phyloP scores from a whole-genome alignment of 1,140 invertebrate species.

The Euschistus heros region DNA sequence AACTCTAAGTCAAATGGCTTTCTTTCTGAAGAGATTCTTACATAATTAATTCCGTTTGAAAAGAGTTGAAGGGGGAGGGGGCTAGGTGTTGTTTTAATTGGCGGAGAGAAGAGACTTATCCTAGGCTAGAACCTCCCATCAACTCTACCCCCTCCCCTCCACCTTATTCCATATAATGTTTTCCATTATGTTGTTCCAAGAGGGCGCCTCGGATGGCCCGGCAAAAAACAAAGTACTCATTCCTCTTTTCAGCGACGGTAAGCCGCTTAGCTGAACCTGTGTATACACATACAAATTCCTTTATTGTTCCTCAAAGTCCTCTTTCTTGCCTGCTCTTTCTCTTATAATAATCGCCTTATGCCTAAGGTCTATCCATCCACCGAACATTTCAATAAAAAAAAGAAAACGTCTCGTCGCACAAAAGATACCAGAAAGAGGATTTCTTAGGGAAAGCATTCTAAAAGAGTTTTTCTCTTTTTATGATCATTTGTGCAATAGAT shows the following conservation, averaged over 20 bases:
- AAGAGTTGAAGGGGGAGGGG: neutral
- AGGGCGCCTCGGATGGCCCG: neutral
- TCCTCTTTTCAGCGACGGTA: neutral
- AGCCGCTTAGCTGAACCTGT: slow-evolving; percentile 4
- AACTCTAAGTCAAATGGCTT: neutral
- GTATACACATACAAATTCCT: slow-evolving; percentile 12
- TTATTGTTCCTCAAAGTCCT: slow-evolving; percentile 16
- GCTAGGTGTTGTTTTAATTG: neutral
- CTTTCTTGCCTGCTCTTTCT: neutral
- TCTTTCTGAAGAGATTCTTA: slow-evolving; percentile 3
- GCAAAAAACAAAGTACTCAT: slow-evolving; percentile 2
- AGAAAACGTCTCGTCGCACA: too few species aligned
- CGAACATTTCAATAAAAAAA: too few species aligned
- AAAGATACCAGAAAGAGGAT: too few species aligned
- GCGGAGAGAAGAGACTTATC: neutral
- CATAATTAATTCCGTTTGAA: neutral
- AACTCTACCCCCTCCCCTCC: too few species aligned
- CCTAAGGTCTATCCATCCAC: neutral
- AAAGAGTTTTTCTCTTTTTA: too few species aligned
- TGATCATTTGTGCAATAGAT: too few species aligned
- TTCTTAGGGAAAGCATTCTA: too few species aligned
- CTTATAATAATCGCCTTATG: slow-evolving; percentile 5
- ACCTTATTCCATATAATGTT: neutral
- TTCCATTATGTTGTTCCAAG: neutral
- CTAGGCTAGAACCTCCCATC: neutral